Percentiles rank a stretch among this genome's conserved stretches.
Evolutionary conservation across 2,888 invertebrate species (phyloP).

Genomic region (Mantis religiosa): DNA sequence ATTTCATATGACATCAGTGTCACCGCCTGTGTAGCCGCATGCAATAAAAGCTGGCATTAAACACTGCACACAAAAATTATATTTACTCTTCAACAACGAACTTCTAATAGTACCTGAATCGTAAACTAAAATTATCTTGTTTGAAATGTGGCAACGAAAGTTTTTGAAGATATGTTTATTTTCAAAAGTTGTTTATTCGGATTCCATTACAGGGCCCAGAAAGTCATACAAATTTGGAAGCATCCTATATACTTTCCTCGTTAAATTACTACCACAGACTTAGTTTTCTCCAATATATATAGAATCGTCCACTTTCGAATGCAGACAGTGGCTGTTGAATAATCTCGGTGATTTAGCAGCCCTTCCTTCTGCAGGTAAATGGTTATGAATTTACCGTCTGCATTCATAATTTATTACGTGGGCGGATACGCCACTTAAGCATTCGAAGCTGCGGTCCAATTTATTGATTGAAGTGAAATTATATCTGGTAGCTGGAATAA

Average conservation of each 20-base stretch:
- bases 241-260: not conserved
- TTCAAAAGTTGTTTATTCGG: no score
- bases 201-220: no score
- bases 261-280: not conserved
- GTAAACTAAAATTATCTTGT: no score
- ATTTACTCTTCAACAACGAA: no score
- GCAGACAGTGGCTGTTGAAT: not conserved
- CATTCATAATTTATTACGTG: not conserved
- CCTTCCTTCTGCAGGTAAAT: not conserved
- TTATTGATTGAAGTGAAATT: not conserved
- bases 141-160: no score
- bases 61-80: no score
- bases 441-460: not conserved
- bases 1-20: no score
- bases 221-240: no score
- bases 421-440: not conserved
- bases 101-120: no score
- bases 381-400: not conserved
- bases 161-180: no score
- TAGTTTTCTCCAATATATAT: not conserved
- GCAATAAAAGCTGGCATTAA: no score
- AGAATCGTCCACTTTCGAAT: not conserved
- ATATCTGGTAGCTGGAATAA: not conserved
- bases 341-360: not conserved
- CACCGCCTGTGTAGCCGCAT: no score